A percentile compares a stretch with the other conserved stretches of the same genome.
phyloP scores from a whole-genome alignment of 2,113 vertebrate species.

The Oxyura jamaicensis region DNA sequence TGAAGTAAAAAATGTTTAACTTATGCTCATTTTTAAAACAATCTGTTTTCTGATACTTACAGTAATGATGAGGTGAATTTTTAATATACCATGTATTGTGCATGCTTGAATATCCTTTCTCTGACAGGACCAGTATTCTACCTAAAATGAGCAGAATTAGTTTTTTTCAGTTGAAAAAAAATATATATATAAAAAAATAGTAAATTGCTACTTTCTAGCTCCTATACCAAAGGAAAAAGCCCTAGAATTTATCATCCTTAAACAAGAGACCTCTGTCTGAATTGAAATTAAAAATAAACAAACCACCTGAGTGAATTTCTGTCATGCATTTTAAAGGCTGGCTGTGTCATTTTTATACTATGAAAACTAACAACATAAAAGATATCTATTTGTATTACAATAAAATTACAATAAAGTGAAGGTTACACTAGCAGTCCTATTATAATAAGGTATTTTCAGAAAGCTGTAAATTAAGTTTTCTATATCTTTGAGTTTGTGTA shows the following conservation, averaged over 20 bases:
- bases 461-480: not conserved
- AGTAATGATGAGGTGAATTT: slow-evolving; percentile 14
- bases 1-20: slow-evolving; percentile 42
- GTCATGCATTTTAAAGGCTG: not conserved
- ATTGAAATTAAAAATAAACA: slow-evolving; percentile 46
- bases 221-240: not conserved
- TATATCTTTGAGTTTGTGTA: not conserved
- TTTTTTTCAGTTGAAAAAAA: slow-evolving; percentile 12
- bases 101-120: slow-evolving; percentile 14
- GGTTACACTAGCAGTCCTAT: not conserved
- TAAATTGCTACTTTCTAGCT: not conserved
- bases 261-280: not conserved
- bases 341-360: not conserved
- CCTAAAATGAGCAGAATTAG: not conserved
- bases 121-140: slow-evolving; percentile 40
- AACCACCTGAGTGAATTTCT: not conserved
- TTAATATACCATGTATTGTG: not conserved
- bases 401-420: not conserved
- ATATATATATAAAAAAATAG: not conserved
- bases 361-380: not conserved
- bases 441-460: not conserved
- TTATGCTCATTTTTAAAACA: slow-evolving; percentile 42
- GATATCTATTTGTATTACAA: not conserved
- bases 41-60: slow-evolving; percentile 38
- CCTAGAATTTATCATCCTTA: not conserved